Percentiles rank a stretch among this genome's conserved stretches.
Evolutionary conservation across 2,113 vertebrate genomes (phyloP).

Genomic region (Eulemur macaco): DNA sequence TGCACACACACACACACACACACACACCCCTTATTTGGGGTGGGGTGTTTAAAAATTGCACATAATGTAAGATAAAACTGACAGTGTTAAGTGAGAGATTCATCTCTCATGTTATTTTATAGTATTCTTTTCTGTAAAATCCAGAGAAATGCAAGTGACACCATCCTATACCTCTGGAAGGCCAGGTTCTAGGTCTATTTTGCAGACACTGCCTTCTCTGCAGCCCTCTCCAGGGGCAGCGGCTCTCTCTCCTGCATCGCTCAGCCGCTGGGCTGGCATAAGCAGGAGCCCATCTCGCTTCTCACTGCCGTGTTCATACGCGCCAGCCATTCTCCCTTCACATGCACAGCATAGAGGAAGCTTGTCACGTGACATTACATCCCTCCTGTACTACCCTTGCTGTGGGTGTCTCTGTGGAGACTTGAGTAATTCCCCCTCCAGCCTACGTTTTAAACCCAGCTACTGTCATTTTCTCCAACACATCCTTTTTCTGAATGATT

Average conservation of each 20-base stretch:
- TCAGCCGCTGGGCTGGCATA: neutral
- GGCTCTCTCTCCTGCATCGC: neutral
- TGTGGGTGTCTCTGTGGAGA: neutral
- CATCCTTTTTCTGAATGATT: neutral
- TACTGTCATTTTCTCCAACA: neutral
- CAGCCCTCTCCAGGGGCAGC: no score
- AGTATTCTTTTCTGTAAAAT: neutral
- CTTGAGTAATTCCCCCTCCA: neutral
- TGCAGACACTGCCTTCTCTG: neutral
- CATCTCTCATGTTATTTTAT: neutral
- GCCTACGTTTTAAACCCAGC: neutral
- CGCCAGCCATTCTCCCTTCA: neutral
- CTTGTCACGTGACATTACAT: rapidly evolving
- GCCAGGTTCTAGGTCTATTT: neutral
- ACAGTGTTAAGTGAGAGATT: neutral
- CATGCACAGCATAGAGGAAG: neutral
- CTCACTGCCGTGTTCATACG: neutral
- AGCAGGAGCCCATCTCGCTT: neutral
- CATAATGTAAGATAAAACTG: neutral
- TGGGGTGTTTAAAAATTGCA: neutral
- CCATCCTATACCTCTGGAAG: neutral
- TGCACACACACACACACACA: rapidly evolving
- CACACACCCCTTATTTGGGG: neutral
- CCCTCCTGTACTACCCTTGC: neutral
- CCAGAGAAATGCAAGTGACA: neutral